Evolutionary conservation across 2,113 vertebrate genomes (phyloP).

Genomic region (Caranx ignobilis): DNA sequence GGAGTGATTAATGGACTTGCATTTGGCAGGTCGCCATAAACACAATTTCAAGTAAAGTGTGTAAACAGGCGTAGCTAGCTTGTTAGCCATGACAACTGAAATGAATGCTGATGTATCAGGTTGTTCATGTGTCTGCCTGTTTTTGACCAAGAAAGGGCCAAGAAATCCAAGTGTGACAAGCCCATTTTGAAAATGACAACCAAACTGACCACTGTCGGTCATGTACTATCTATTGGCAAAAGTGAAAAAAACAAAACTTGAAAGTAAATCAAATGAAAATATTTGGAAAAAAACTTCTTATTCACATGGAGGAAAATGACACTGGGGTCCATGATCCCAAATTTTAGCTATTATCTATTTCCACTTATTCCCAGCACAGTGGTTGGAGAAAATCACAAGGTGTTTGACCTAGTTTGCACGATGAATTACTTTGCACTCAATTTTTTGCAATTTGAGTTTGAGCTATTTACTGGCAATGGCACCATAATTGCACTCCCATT

Average conservation of each 20-base stretch:
- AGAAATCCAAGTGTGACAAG: too few species aligned
- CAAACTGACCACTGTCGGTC: not conserved
- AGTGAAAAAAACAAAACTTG: not conserved
- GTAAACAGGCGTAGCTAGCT: too few species aligned
- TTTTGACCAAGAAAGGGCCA: too few species aligned
- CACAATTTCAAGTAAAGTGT: too few species aligned
- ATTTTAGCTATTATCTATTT: not conserved
- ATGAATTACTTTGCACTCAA: constrained; percentile 27
- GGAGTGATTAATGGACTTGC: too few species aligned
- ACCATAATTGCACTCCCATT: constrained; percentile 46
- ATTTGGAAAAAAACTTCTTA: not conserved
- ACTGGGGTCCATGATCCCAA: not conserved
- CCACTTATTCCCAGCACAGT: not conserved
- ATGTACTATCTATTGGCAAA: not conserved
- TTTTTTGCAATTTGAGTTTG: constrained; percentile 31
- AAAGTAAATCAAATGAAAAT: not conserved
- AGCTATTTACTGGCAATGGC: constrained; percentile 51
- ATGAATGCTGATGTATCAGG: too few species aligned
- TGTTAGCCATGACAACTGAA: too few species aligned
- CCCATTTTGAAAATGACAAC: not conserved
- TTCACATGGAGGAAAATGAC: not conserved
- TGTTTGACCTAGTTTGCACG: constrained; percentile 32
- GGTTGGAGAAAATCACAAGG: constrained; percentile 14
- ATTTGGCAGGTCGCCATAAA: too few species aligned
- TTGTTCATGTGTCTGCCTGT: too few species aligned